Evolutionary conservation across 2,113 vertebrate species (phyloP).

Genomic region (Xiphorhynchus elegans): DNA sequence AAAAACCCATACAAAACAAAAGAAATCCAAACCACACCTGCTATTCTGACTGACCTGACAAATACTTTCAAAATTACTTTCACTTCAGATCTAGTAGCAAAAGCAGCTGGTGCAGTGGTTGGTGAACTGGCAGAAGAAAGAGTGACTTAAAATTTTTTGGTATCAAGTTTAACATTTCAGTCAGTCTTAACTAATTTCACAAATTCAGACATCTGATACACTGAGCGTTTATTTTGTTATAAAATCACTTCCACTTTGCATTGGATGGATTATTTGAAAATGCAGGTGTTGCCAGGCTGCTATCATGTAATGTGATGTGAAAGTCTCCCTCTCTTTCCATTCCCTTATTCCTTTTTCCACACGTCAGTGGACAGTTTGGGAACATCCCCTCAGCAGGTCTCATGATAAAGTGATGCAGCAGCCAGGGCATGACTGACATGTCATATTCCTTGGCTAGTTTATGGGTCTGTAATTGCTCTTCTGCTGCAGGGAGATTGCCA

Average conservation of each 20-base stretch:
- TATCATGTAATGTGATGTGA: background rate
- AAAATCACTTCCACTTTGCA: background rate
- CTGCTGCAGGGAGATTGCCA: fast-evolving
- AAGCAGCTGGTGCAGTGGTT: background rate
- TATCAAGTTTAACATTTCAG: background rate
- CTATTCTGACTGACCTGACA: background rate
- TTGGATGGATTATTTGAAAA: background rate
- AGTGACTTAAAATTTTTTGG: background rate
- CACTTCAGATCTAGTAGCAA: background rate
- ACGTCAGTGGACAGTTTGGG: background rate
- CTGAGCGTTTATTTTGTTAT: background rate
- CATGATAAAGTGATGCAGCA: background rate
- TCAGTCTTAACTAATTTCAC: background rate
- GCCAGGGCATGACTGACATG: fast-evolving
- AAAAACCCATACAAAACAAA: background rate
- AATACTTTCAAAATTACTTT: background rate
- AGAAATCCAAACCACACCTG: background rate
- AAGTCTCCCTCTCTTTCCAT: background rate
- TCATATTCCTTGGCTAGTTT: background rate
- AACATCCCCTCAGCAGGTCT: background rate
- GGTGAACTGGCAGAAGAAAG: background rate
- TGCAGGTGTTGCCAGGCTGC: background rate
- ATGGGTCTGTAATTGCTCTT: background rate
- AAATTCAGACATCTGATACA: background rate
- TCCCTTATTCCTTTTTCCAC: background rate